A percentile compares a stretch with the other conserved stretches of the same genome.
These are phyloP conservation scores for Scelioninae gen. 1 DNA, from an alignment of 2,888 invertebrate species.

Conservation along the genomic window DNA sequence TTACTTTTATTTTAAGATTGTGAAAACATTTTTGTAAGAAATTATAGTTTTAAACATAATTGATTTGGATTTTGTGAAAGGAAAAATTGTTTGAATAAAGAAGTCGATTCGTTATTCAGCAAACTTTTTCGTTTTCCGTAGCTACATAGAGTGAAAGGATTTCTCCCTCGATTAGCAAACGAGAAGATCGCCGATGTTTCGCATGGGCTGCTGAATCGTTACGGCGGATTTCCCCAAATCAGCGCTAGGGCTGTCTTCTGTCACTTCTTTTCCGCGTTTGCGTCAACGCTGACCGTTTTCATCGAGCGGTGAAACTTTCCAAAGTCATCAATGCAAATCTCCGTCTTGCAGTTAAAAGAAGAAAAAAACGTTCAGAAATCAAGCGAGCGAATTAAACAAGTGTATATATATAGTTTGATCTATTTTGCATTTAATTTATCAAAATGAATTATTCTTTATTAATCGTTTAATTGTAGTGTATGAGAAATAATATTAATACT, in stretches of 20 bases:
- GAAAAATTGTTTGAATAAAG: not conserved
- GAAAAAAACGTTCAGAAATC: slow-evolving; percentile 51
- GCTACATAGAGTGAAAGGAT: slow-evolving; percentile 21
- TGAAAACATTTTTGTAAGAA: too few relatives aligned
- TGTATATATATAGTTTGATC: not conserved
- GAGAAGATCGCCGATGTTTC: slow-evolving; percentile 56
- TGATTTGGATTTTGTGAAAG: slow-evolving; percentile 9
- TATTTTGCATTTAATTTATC: slow-evolving; percentile 13
- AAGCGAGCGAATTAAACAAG: not conserved
- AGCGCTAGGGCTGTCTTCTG: slow-evolving; percentile 57
- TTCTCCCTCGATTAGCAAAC: slow-evolving; percentile 53
- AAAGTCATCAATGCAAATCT: slow-evolving; percentile 69
- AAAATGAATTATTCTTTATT: too few relatives aligned
- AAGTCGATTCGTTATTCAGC: slow-evolving; percentile 40
- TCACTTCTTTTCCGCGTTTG: slow-evolving; percentile 70
- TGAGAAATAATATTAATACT: too few relatives aligned
- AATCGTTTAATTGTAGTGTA: too few relatives aligned
- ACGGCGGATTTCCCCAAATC: slow-evolving; percentile 68
- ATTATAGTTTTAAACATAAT: too few relatives aligned
- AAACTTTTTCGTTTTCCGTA: slow-evolving; percentile 46
- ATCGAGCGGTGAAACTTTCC: slow-evolving; percentile 56
- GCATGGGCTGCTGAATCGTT: slow-evolving; percentile 67
- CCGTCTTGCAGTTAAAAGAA: slow-evolving; percentile 33
- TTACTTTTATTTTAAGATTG: too few relatives aligned
- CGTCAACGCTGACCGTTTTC: slow-evolving; percentile 57